phyloP scores from a whole-genome alignment of 2,888 invertebrate species.

The Hirtodrosophila histrioides region DNA sequence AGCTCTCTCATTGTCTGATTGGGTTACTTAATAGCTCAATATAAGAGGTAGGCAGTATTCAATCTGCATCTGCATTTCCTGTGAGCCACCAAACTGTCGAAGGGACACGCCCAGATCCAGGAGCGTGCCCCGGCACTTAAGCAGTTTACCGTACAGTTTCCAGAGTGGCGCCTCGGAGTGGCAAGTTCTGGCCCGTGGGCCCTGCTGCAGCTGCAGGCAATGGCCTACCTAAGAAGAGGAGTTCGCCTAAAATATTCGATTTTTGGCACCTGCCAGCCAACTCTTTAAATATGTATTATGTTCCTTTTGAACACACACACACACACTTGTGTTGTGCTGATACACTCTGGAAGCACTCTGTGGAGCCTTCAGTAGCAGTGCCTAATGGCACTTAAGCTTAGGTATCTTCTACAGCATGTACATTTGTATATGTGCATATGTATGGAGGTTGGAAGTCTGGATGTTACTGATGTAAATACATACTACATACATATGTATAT shows the following conservation, averaged over 20 bases:
- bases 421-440: background rate
- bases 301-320: slow-evolving; percentile 55
- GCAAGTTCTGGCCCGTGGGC: slow-evolving; percentile 39
- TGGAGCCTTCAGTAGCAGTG: slow-evolving; percentile 49
- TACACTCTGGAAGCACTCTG: slow-evolving; percentile 17
- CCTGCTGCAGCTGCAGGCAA: slow-evolving; percentile 42
- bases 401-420: slow-evolving; percentile 48
- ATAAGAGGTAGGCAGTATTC: background rate
- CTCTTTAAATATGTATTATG: slow-evolving; percentile 79
- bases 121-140: slow-evolving; percentile 35
- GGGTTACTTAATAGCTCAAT: background rate
- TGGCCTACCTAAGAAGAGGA: slow-evolving; percentile 22
- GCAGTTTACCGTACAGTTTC: slow-evolving; percentile 29
- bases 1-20: slow-evolving; percentile 1
- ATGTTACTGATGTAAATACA: slow-evolving; percentile 19
- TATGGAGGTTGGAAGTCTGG: slow-evolving; percentile 20
- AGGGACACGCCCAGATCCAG: too few species aligned
- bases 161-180: slow-evolving; percentile 44
- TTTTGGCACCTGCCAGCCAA: slow-evolving; percentile 76
- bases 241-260: slow-evolving; percentile 69
- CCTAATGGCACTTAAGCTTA: slow-evolving; percentile 79
- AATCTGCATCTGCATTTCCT: too few species aligned
- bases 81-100: background rate
- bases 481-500: slow-evolving; percentile 10
- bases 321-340: too few species aligned